Base-by-base conservation (phyloP, 2,113 vertebrate species). In the Promerops cafer region DNA sequence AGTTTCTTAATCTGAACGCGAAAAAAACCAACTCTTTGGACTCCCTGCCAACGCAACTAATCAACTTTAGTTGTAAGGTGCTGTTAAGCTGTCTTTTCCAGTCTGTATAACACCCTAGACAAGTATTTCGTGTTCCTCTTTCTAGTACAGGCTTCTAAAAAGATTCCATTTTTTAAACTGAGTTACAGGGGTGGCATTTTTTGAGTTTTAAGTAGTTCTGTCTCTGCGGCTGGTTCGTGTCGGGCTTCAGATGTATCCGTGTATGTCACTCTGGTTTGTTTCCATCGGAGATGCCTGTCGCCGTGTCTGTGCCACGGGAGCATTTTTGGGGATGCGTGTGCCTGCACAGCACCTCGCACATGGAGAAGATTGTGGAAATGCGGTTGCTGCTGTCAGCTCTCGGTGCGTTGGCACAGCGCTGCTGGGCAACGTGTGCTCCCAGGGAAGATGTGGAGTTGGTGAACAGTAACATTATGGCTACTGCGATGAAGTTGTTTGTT, bases 41-140 rank as follows among this genome's bases (percentile, higher is more conserved):
- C 71, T 75, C 37, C 9, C 0, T 88, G 91, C 75, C 82, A 79
- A 10, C 59, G 27, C 45, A 59, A 22, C 20, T 87, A 76, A 83
- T 78, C 83, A n/a, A n/a, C 52, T 64, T 79, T 47, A 26, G 39
- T 60, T 74, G 39, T 72, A 53, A 83, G 65, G 90, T 80, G 47
- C 78, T 80, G 42, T 90, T 93, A 91, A 80, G 54, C 42, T 86
- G 80, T 87, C 80, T 95, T 83, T 94, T 53, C 50, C 70, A 79
- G 50, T 42, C 91, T 72, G 0, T 70, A 39, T 30, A 65, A 77
- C 66, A 44, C 39, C 45, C 54, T 52, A 61, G 63, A 66, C 84
- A 37, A 75, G 87, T 91, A 93, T 94, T 92, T 91, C 69, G 15
- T 13, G 64, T 92, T 95, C 26, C 16, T 61, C 37, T 71, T 79